Base-by-base conservation (phyloP, 1,140 invertebrate species). In the Aphaenogaster floridana region DNA sequence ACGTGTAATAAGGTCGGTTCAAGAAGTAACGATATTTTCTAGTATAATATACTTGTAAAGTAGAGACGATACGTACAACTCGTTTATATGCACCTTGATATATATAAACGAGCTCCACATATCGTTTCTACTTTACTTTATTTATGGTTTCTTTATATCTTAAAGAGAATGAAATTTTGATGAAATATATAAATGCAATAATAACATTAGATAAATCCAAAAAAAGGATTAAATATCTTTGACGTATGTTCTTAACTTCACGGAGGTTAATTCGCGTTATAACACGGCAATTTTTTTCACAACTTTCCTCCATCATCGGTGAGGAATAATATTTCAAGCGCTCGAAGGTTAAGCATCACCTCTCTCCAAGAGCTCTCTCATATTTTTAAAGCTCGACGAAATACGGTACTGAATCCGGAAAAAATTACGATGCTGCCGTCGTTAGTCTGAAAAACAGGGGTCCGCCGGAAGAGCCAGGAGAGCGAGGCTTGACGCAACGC, bases 11-110 rank as follows among this genome's bases (percentile, higher is more conserved):
- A 28, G 34, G 13, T 84, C 59, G 42, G 0, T 66, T 45, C 42
- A n/a, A 48, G 8, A 42, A 48, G 17, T 83, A 83, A 72, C 15
- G 21, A 83, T 59, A 45, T 84, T 39, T 50, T 39, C 66, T 59
- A 69, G 21, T 81, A 59, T 59, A 83, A 72, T 48, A 72, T 36
- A 72, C 54, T 83, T 52, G 13, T 17, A n/a, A 59, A 71, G n/a
- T n/a, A 17, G 28, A 45, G 21, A 48, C 13, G 36, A 42, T 36
- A 6, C 9, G 61, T 66, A 63, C 2, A 0, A 34, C 0, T 36
- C 28, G 17, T 48, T 39, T 34, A 21, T 28, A 28, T 28, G 28
- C 28, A 28, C 28, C 28, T 28, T 28, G 28, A 28, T 28, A 28
- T 28, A 28, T 28, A 28, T 28, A 28, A 28, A 28, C 28, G 28